Evolutionary conservation across 2,888 invertebrate species (phyloP).

Genomic region (Agriopis marginaria): DNA sequence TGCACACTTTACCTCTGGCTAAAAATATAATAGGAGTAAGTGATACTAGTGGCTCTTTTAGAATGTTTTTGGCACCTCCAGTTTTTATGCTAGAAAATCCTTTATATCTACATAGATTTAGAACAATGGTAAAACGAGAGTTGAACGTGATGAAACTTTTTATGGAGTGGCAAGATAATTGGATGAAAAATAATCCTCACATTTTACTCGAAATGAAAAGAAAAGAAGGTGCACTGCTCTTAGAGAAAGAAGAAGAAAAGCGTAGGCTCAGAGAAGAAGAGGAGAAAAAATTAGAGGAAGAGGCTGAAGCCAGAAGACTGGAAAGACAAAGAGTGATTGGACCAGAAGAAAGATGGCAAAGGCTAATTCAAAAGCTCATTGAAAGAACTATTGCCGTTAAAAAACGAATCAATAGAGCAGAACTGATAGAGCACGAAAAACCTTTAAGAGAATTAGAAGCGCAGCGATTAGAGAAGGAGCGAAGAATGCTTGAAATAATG

Average conservation of each 20-base stretch:
- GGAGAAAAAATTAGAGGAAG: slow-evolving; percentile 80
- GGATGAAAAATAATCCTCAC: slow-evolving; percentile 78
- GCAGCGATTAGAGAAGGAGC: slow-evolving; percentile 85
- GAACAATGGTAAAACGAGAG: slow-evolving; percentile 83
- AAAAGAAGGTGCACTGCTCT: slow-evolving; percentile 74
- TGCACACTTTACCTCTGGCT: slow-evolving; percentile 85
- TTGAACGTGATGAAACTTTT: slow-evolving; percentile 81
- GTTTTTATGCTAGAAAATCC: slow-evolving; percentile 80
- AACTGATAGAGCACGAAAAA: slow-evolving; percentile 86
- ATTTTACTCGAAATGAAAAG: slow-evolving; percentile 71
- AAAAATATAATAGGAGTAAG: slow-evolving; percentile 89
- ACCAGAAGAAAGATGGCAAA: slow-evolving; percentile 87
- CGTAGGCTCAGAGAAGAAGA: slow-evolving; percentile 70
- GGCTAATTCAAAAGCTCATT: slow-evolving; percentile 88
- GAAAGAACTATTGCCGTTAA: slow-evolving; percentile 88
- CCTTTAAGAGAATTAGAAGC: slow-evolving; percentile 87
- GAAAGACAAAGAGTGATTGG: slow-evolving; percentile 73
- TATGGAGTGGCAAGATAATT: slow-evolving; percentile 87
- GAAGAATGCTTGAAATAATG: slow-evolving; percentile 85
- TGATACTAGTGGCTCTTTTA: slow-evolving; percentile 89
- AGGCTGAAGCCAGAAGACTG: slow-evolving; percentile 79
- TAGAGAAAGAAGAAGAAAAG: slow-evolving; percentile 78
- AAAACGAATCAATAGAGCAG: slow-evolving; percentile 87
- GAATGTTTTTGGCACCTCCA: slow-evolving; percentile 87
- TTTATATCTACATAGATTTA: slow-evolving; percentile 72